phyloP scores from a whole-genome alignment of 2,797 vertebrate genomes.

The Scolopax rusticola region DNA sequence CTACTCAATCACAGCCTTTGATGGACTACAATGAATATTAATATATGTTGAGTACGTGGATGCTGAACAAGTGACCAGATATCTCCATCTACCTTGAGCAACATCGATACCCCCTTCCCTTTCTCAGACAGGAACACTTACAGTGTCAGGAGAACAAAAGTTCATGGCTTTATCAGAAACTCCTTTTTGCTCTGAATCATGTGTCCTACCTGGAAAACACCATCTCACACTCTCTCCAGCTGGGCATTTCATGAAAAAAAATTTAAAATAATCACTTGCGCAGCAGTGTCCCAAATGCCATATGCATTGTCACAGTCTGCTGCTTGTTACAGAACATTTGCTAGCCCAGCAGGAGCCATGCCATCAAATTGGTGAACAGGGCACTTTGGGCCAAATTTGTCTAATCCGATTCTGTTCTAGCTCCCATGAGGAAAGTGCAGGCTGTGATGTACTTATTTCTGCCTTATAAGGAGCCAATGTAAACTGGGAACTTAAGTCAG shows the following conservation, averaged over 20 bases:
- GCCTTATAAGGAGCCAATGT: background rate
- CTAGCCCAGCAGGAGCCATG: conserved; percentile 4
- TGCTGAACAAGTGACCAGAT: background rate
- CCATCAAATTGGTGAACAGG: background rate
- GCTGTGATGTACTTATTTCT: background rate
- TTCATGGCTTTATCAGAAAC: background rate
- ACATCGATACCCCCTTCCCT: background rate
- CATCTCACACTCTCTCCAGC: background rate
- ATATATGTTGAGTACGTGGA: background rate
- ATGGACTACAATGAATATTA: background rate
- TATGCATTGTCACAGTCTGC: background rate
- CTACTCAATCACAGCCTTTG: background rate
- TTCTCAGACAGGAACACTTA: background rate
- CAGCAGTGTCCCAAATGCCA: conserved; percentile 18
- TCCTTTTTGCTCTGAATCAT: background rate
- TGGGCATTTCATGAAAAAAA: background rate
- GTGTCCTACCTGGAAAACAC: background rate
- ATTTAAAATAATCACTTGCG: conserved; percentile 21
- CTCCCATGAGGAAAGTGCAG: background rate
- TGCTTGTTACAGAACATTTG: conserved; percentile 29
- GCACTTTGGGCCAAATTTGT: background rate
- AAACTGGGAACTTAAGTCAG: background rate
- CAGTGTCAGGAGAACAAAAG: background rate
- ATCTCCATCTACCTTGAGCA: background rate
- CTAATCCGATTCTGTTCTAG: background rate